These are phyloP conservation scores for Drosophila paramelanica DNA, from an alignment of 2,888 invertebrate species.

Conservation along the genomic window DNA sequence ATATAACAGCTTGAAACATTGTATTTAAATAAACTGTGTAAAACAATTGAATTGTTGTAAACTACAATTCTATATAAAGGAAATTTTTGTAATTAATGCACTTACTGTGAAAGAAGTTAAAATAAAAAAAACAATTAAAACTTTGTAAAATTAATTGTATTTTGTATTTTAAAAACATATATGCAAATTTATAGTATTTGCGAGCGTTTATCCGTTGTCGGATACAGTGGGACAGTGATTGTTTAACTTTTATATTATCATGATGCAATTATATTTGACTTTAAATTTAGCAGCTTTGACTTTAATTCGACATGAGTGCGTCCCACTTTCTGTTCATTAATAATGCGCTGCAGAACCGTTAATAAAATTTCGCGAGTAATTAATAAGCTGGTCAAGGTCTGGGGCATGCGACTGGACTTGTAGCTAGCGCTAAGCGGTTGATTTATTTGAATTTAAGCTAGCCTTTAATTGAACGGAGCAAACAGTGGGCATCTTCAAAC, in stretches of 20 bases:
- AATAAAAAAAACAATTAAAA: not conserved
- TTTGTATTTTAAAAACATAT: too few relatives aligned
- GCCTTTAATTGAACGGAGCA: slow-evolving; percentile 43
- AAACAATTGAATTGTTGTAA: too few relatives aligned
- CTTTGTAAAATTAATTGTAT: not conserved
- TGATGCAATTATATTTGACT: slow-evolving; percentile 3
- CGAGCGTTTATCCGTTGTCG: not conserved
- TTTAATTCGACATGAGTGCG: slow-evolving; percentile 7
- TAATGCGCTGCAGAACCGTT: slow-evolving; percentile 35
- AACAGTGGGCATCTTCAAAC: slow-evolving; percentile 59
- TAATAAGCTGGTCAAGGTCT: slow-evolving; percentile 45
- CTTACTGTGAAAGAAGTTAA: slow-evolving; percentile 7
- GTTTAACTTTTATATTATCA: slow-evolving; percentile 2
- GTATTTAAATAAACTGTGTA: not conserved
- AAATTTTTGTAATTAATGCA: too few relatives aligned
- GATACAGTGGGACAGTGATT: not conserved
- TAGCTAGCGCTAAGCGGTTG: slow-evolving; percentile 44
- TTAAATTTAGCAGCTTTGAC: slow-evolving; percentile 3
- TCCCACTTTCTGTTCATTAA: slow-evolving; percentile 30
- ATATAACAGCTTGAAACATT: too few relatives aligned
- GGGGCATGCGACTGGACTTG: slow-evolving; percentile 9
- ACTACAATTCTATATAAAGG: too few relatives aligned
- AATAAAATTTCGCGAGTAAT: slow-evolving; percentile 59
- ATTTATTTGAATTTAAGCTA: slow-evolving; percentile 60
- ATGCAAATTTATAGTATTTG: too few relatives aligned